A percentile compares a stretch with the other conserved stretches of the same genome.
phyloP scores from a whole-genome alignment of 1,140 invertebrate species.

The Rhopalosiphum padi region DNA sequence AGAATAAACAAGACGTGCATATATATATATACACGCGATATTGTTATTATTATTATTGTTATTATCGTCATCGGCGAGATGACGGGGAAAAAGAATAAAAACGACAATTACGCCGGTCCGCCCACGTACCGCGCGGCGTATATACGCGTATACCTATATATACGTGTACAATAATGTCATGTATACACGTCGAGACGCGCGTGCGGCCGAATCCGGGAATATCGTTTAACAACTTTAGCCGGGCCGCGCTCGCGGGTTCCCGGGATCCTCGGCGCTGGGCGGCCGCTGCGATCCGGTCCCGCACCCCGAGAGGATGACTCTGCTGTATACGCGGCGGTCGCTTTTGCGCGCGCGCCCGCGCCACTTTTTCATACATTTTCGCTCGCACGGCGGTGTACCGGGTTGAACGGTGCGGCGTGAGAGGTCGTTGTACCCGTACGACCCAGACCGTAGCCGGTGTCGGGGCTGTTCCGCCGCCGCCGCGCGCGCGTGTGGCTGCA shows the following conservation, averaged over 20 bases:
- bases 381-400: not conserved
- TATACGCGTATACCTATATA: not conserved
- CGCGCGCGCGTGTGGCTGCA: constrained; percentile 46
- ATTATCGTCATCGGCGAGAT: not conserved
- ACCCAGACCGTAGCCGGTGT: constrained; percentile 48
- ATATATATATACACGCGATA: not conserved
- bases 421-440: constrained; percentile 54
- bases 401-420: not conserved
- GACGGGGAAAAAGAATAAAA: not conserved
- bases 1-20: too few species aligned
- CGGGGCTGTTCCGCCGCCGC: not conserved
- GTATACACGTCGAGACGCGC: not conserved
- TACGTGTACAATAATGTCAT: too few species aligned
- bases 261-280: constrained; percentile 5
- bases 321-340: too few species aligned
- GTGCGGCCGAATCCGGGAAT: not conserved
- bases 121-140: not conserved
- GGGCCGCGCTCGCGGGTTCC: constrained; percentile 39
- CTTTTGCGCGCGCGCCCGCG: not conserved
- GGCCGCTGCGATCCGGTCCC: not conserved
- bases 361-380: not conserved
- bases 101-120: not conserved
- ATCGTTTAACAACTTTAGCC: constrained; percentile 52
- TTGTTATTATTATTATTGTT: not conserved
- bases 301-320: not conserved